Percentiles rank a stretch among this genome's conserved stretches.
phyloP scores from a whole-genome alignment of 2,888 invertebrate genomes.

The Tineola bisselliella region DNA sequence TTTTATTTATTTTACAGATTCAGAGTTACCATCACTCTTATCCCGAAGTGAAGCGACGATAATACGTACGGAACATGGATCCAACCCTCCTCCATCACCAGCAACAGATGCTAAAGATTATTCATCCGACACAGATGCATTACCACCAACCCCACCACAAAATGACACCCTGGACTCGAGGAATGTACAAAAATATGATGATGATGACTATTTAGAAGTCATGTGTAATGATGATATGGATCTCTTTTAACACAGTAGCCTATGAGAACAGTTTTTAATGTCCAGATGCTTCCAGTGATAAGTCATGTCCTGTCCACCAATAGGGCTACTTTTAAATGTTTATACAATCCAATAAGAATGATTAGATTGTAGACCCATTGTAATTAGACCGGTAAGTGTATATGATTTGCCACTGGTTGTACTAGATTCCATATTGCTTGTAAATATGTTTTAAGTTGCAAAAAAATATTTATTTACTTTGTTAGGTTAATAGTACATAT shows the following conservation, averaged over 20 bases:
- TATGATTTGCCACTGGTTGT: not conserved
- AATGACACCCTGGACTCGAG: slow-evolving; percentile 39
- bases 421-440: not conserved
- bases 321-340: not conserved
- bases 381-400: too few relatives aligned
- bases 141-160: slow-evolving; percentile 22
- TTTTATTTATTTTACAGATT: slow-evolving; percentile 48
- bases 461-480: not conserved
- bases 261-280: not conserved
- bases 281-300: not conserved
- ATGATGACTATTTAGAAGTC: slow-evolving; percentile 78
- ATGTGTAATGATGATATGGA: slow-evolving; percentile 76
- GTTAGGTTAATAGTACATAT: not conserved
- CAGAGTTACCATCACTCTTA: slow-evolving; percentile 71
- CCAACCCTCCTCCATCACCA: slow-evolving; percentile 85
- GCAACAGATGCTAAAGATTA: slow-evolving; percentile 76
- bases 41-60: slow-evolving; percentile 69
- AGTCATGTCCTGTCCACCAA: not conserved
- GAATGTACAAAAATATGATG: slow-evolving; percentile 53
- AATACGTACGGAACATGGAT: slow-evolving; percentile 66
- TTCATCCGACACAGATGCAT: slow-evolving; percentile 70
- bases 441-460: not conserved
- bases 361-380: too few relatives aligned
- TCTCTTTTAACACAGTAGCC: slow-evolving; percentile 57
- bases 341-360: not conserved